These are phyloP conservation scores for Rhagophthalmus giganteus DNA, from an alignment of 2,888 invertebrate species.

Conservation along the genomic window DNA sequence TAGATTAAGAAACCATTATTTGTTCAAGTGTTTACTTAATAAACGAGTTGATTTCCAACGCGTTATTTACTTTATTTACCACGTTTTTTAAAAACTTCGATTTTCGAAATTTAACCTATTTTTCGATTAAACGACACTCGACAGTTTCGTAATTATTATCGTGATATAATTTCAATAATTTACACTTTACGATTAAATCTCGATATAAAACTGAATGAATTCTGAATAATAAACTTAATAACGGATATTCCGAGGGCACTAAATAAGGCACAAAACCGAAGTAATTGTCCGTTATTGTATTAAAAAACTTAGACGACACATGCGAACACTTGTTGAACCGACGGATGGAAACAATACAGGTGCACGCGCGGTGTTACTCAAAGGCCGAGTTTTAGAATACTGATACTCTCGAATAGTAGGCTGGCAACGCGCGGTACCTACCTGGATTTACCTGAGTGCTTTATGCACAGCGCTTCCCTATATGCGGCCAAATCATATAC, in stretches of 20 bases:
- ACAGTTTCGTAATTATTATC: too few species aligned
- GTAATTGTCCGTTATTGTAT: constrained; percentile 30
- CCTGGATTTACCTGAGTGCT: constrained; percentile 37
- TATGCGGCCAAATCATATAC: constrained; percentile 31
- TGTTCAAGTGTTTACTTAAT: constrained; percentile 14
- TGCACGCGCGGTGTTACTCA: constrained; percentile 36
- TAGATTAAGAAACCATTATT: constrained; percentile 24
- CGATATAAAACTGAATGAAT: too few species aligned
- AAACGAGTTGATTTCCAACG: constrained; percentile 15
- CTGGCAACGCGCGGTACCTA: constrained; percentile 46
- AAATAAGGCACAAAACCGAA: constrained; percentile 12
- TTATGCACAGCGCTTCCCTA: constrained; percentile 34
- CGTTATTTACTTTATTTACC: constrained; percentile 15
- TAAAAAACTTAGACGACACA: constrained; percentile 31
- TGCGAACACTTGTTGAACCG: constrained; percentile 42
- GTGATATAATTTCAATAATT: too few species aligned
- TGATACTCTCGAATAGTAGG: constrained; percentile 46
- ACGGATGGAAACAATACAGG: constrained; percentile 35
- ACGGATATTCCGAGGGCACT: constrained; percentile 10
- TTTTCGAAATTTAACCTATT: too few species aligned
- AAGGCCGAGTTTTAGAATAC: constrained; percentile 44
- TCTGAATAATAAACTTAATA: too few species aligned
- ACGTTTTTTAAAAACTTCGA: too few species aligned
- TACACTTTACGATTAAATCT: too few species aligned
- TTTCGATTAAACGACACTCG: too few species aligned